phyloP scores from a whole-genome alignment of 2,113 vertebrate species.

The Crotalus horridus region DNA sequence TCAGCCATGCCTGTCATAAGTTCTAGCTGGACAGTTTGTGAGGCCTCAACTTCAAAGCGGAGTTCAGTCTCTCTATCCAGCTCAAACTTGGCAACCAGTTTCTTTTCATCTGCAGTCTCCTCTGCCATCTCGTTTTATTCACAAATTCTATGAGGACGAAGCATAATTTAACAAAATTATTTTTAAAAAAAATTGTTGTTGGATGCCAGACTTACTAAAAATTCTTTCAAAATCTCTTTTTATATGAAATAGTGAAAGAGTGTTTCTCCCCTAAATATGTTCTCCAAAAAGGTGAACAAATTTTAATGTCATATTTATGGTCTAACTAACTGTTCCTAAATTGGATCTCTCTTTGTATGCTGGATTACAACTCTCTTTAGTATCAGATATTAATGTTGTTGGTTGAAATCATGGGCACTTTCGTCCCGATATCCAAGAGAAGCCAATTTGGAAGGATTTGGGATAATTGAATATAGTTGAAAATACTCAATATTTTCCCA shows the following conservation, averaged over 20 bases:
- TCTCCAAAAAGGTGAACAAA: background rate
- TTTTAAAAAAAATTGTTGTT: background rate
- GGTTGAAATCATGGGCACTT: background rate
- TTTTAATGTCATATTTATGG: background rate
- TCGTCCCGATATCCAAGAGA: background rate
- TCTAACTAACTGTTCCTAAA: background rate
- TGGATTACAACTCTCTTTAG: background rate
- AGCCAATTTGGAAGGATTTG: background rate
- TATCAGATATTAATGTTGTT: too few species aligned
- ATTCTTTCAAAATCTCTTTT: background rate
- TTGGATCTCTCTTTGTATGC: background rate
- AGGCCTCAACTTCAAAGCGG: conserved; percentile 92
- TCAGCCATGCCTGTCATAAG: conserved; percentile 89
- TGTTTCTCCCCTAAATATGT: background rate
- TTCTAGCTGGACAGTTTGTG: conserved; percentile 87
- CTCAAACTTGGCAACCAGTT: conserved; percentile 86
- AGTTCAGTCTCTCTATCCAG: conserved; percentile 96
- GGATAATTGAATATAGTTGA: background rate
- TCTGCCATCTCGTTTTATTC: conserved; percentile 59
- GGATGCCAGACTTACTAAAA: background rate
- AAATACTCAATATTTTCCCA: background rate
- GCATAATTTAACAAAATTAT: background rate
- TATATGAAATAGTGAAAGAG: background rate
- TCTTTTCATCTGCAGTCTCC: conserved; percentile 72
- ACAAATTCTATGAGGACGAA: background rate